Percentiles rank a stretch among this genome's conserved stretches.
phyloP scores from a whole-genome alignment of 2,797 vertebrate genomes.

The Serranus cabrilla region DNA sequence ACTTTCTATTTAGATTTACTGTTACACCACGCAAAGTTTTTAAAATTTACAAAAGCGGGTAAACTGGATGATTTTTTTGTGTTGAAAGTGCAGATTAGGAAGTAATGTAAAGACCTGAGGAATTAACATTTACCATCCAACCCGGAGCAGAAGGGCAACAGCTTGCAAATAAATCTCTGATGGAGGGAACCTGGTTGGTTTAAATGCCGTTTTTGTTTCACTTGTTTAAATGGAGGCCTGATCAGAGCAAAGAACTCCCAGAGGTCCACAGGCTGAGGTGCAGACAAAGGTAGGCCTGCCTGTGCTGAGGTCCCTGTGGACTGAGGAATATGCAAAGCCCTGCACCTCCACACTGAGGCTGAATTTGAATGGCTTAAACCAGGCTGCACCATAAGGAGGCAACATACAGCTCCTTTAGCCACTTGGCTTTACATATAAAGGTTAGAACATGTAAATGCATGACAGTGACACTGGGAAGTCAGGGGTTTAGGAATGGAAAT shows the following conservation, averaged over 20 bases:
- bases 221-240: slow-evolving; percentile 92
- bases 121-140: slow-evolving; percentile 49
- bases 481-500: slow-evolving; percentile 60
- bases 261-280: slow-evolving; percentile 82
- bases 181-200: slow-evolving; percentile 87
- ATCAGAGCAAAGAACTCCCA: slow-evolving; percentile 90
- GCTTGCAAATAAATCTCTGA: slow-evolving; percentile 91
- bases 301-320: slow-evolving; percentile 83
- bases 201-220: slow-evolving; percentile 91
- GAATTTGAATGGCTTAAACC: slow-evolving; percentile 77
- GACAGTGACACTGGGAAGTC: slow-evolving; percentile 48
- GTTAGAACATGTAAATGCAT: slow-evolving; percentile 70
- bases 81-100: slow-evolving; percentile 22
- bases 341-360: slow-evolving; percentile 79
- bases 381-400: slow-evolving; percentile 74
- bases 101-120: slow-evolving; percentile 44
- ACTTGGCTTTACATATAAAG: slow-evolving; percentile 75
- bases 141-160: slow-evolving; percentile 87
- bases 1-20: background rate
- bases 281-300: slow-evolving; percentile 82
- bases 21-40: background rate
- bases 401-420: slow-evolving; percentile 64
- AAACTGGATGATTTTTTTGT: background rate
- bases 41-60: slow-evolving; percentile 3
- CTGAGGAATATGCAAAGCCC: slow-evolving; percentile 83